Evolutionary conservation across 2,888 invertebrate genomes (phyloP), one percentile per base, ranked within the genome.

Genomic region (Ophonus ardosiacus): DNA sequence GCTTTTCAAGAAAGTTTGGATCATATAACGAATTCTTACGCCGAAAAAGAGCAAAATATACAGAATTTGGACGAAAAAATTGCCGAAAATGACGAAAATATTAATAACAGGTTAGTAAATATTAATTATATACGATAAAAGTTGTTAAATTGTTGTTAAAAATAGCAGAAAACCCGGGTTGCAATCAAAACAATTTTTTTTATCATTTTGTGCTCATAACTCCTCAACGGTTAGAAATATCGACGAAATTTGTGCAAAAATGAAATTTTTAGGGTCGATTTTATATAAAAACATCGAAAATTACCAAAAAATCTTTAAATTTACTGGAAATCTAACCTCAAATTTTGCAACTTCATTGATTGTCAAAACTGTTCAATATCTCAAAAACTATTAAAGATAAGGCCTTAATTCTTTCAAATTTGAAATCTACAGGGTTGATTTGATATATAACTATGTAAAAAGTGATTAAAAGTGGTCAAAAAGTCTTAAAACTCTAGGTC

Each of bases 1-100:
- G 90, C 91, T 51, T 91, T 91, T 88, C 91, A 91, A 88, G 91
- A 90, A 87, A 86, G 87, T 83, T 88, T 90, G 85, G 91, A 91
- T 86, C 90, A 89, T 86, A 91, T 91, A 82, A 90, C 91, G 5
- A 90, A 89, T 80, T 90, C 90, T 1, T 89, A 89, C 85, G 87
- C 43, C 18, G 51, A 17, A 88, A 63, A 88, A 88, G 21, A 89
- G 89, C 81, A 89, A 89, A 71, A 87, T 21, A 61, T 24, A 87
- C 61, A 87, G 87, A 87, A 7, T 88, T 43, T 88, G 18, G 87
- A 86, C 7, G 88, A 88, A n/a, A 86, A 87, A 31, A 87, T 84
- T 0, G 86, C 85, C 7, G 86, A 86, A 86, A 51, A 71, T 51
- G 24, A 24, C 5, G 63, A 78, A 18, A 81, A 82, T 71, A 7